These are phyloP conservation scores for Meganola albula DNA, from an alignment of 2,888 invertebrate species.

Conservation along the genomic window DNA sequence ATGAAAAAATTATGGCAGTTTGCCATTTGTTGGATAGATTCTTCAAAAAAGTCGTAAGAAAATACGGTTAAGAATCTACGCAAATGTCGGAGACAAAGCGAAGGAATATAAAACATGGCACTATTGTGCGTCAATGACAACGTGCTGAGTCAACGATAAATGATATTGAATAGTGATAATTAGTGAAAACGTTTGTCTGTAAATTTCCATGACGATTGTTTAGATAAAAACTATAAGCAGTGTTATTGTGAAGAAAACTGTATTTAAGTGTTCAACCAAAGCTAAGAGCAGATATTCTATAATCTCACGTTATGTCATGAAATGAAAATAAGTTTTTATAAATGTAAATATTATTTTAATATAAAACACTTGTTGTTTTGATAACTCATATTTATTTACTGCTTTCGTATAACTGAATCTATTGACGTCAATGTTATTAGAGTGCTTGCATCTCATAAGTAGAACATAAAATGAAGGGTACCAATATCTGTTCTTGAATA, in stretches of 20 bases:
- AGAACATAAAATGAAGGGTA: too few relatives aligned
- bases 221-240: conserved; percentile 4
- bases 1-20: conserved; percentile 55
- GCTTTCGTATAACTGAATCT: too few relatives aligned
- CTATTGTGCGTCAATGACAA: conserved; percentile 36
- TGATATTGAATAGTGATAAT: conserved; percentile 17
- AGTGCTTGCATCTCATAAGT: conserved; percentile 12
- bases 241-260: too few relatives aligned
- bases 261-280: too few relatives aligned
- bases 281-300: too few relatives aligned
- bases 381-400: too few relatives aligned
- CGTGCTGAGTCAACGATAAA: conserved; percentile 19
- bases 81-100: conserved; percentile 40
- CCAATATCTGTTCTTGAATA: too few relatives aligned
- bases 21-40: conserved; percentile 64
- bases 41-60: conserved; percentile 53
- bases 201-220: conserved; percentile 17
- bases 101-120: conserved; percentile 31
- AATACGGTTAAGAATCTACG: conserved; percentile 53
- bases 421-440: conserved; percentile 18
- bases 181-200: conserved; percentile 12
- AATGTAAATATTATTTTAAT: too few relatives aligned
- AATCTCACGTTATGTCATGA: too few relatives aligned
- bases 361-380: too few relatives aligned
- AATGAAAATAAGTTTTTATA: too few relatives aligned